Evolutionary conservation across 2,797 vertebrate genomes (phyloP).

Genomic region (Antennarius maculatus): DNA sequence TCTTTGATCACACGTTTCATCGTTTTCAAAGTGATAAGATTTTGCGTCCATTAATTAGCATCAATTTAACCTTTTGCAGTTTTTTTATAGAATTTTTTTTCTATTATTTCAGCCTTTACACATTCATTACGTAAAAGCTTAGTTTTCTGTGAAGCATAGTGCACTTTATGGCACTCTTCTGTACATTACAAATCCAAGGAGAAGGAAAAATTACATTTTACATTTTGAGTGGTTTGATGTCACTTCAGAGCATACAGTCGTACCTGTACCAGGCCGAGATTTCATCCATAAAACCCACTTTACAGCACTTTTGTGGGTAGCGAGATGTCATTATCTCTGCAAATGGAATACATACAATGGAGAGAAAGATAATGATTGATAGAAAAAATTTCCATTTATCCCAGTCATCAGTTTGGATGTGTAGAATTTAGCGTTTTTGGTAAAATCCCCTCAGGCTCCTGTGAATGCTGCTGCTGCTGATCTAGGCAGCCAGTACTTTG

Average conservation of each 20-base stretch:
- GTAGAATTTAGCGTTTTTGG: slow-evolving; percentile 39
- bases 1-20: slow-evolving; percentile 41
- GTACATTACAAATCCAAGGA: slow-evolving; percentile 68
- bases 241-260: slow-evolving; percentile 59
- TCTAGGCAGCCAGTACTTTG: slow-evolving; percentile 9
- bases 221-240: slow-evolving; percentile 70
- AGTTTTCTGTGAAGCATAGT: slow-evolving; percentile 46
- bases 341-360: slow-evolving; percentile 65
- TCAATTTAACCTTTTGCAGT: slow-evolving; percentile 43
- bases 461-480: slow-evolving; percentile 31
- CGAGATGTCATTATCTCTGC: slow-evolving; percentile 47
- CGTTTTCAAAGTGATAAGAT: slow-evolving; percentile 14
- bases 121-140: slow-evolving; percentile 42
- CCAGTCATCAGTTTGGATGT: slow-evolving; percentile 35
- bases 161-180: slow-evolving; percentile 64
- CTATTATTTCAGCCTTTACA: slow-evolving; percentile 15
- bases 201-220: slow-evolving; percentile 68
- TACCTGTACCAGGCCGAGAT: slow-evolving; percentile 48
- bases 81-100: slow-evolving; percentile 25
- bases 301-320: slow-evolving; percentile 42
- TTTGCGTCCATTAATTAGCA: slow-evolving; percentile 15
- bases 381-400: slow-evolving; percentile 44
- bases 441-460: slow-evolving; percentile 36
- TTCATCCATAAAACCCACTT: slow-evolving; percentile 58
- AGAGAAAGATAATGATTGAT: slow-evolving; percentile 55